Evolutionary conservation across 2,113 vertebrate genomes (phyloP).

Genomic region (Acrocephalus arundinaceus): DNA sequence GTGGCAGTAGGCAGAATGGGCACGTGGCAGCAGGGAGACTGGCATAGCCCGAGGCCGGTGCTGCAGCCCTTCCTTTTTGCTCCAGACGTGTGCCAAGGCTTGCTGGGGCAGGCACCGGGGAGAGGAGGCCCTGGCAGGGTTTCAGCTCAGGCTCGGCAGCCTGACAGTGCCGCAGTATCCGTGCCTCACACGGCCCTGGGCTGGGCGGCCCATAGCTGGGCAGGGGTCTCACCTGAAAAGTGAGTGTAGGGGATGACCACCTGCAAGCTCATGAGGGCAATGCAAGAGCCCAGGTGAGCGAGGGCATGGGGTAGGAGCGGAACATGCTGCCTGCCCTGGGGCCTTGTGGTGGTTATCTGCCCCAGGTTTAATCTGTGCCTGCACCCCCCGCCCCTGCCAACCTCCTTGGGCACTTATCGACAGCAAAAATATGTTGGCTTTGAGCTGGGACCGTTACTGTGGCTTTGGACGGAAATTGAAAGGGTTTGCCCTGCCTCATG

Average conservation of each 20-base stretch:
- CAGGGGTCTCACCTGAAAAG: not conserved
- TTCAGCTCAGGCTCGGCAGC: not conserved
- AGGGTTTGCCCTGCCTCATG: not conserved
- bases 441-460: slow-evolving; percentile 41
- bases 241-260: not conserved
- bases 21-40: not conserved
- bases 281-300: rapidly evolving
- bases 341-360: not conserved
- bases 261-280: not conserved
- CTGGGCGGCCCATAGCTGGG: not conserved
- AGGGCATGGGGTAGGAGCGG: not conserved
- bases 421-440: slow-evolving; percentile 40
- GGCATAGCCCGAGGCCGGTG: not conserved
- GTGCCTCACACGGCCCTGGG: rapidly evolving
- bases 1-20: not conserved
- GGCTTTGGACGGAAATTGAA: slow-evolving; percentile 39
- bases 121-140: slow-evolving; percentile 29
- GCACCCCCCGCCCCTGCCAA: not conserved
- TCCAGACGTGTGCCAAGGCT: slow-evolving; percentile 27
- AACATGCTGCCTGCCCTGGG: not conserved
- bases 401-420: slow-evolving; percentile 26
- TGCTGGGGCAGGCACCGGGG: not conserved
- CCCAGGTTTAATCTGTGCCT: slow-evolving; percentile 10
- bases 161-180: not conserved
- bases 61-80: not conserved